Base-by-base conservation (phyloP, 35 echinoderm and acorn worm genomes). In the Lytechinus pictus region DNA sequence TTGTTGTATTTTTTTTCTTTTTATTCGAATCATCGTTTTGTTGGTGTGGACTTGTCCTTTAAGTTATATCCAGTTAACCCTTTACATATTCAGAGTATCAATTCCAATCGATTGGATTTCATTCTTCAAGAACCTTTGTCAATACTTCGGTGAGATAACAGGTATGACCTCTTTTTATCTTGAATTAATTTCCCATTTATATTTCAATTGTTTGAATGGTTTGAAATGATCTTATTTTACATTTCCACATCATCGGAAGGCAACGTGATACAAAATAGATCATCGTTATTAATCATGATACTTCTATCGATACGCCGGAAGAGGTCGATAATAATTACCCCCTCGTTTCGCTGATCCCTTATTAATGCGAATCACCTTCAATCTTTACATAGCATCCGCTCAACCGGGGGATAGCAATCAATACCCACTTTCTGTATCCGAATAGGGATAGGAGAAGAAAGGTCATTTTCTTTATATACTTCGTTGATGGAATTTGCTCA, bases 241-340 rank as follows among this genome's bases (percentile, higher is more conserved):
- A 58, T 79, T 79, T 79, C n/a, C 66, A 16, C 66, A 79, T 19
- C 66, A 79, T 79, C 21, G n/a, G 7, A 24, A 24, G 19, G 66
- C 6, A 79, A 79, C 66, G 14, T 79, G 66, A 79, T 79, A 24
- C 33, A 44, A 44, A 44, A 44, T 44, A 44, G 6, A 79, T 79
- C 12, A 79, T 79, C 19, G 66, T n/a, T 14, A 24, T 79, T 79
- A 79, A 79, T 79, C 66, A 79, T 79, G 19, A 79, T 24, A 27
- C 66, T 79, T 7, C 19, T 79, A 79, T 90, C 88, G 28, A 52
- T 13, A 90, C 33, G 7, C 88, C 88, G 88, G 88, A 90, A 90
- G 28, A 33, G 88, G 44, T 90, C 88, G n/a, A 90, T 90, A 54
- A 52, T 90, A 90, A 90, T 90, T 90, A 90, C 88, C 52, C 52